Evolutionary conservation across 2,113 vertebrate species (phyloP).

Genomic region (Diadophis punctatus): DNA sequence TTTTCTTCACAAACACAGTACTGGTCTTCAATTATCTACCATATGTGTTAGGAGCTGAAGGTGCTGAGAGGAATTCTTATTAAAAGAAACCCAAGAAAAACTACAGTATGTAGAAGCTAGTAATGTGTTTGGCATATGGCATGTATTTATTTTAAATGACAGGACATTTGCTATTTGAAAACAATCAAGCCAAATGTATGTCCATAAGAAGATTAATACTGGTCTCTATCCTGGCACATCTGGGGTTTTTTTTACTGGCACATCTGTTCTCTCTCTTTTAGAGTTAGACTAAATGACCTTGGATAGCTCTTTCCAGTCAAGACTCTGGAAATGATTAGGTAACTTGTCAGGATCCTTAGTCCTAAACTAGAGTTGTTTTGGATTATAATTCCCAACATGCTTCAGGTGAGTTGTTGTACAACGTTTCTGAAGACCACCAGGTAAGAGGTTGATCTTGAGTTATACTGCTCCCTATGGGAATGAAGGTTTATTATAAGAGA

Average conservation of each 20-base stretch:
- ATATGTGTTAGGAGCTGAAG: background rate
- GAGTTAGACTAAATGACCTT: background rate
- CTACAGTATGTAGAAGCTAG: background rate
- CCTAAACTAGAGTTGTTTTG: background rate
- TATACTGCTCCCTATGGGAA: background rate
- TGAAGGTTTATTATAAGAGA: background rate
- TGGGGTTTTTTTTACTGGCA: background rate
- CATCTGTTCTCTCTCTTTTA: background rate
- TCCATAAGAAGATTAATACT: background rate
- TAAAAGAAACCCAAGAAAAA: background rate
- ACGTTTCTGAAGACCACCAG: background rate
- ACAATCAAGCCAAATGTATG: background rate
- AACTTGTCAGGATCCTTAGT: background rate
- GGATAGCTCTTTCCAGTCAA: background rate
- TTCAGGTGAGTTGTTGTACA: background rate
- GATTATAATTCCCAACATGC: background rate
- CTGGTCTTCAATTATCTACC: background rate
- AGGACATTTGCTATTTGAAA: background rate
- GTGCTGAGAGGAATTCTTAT: background rate
- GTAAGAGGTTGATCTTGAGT: background rate
- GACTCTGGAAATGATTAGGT: background rate
- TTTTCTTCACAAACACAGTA: background rate
- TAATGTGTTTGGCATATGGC: background rate
- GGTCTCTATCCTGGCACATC: background rate
- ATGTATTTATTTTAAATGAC: background rate